Evolutionary conservation across 64 coral and sea anemone genomes (phyloP), one percentile per base, ranked within the genome.

Genomic region (Stylophora pistillata): DNA sequence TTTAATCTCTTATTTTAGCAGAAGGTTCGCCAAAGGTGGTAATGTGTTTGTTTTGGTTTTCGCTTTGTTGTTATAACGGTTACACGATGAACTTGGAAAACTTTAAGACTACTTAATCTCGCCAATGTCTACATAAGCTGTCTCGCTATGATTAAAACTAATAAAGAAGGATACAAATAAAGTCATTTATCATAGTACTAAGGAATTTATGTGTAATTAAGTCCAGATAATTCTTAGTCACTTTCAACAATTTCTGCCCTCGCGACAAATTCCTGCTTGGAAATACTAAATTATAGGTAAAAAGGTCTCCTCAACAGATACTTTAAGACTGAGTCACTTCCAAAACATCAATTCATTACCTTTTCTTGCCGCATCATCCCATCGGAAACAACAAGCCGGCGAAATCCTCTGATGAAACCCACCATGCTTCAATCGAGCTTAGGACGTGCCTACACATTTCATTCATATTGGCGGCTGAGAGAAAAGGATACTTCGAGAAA

Each of bases 61-160:
- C 80, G 58, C 20, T 65, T 70, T 68, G n/a, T 70, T 84, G 58
- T 78, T 21, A 62, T 84, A 84, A 47, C 80, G 80, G 64, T 69
- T 23, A 68, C 16, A 34, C 33, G 33, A 84, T 84, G 26, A 70
- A 69, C 21, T 5, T 70, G 23, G 14, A 70, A 34, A 68, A 25
- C 4, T 7, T 63, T 64, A 82, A 64, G 57, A 82, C 30, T 30
- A 34, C 41, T 31, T 84, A 37, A 68, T 84, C 80, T 83, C 13
- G 26, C 14, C 80, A 63, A 82, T 82, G 3, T 21, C 16, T 64
- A 15, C 47, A 25, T 20, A 41, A 47, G 62, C 61, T 84, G 10
- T 13, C 15, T 84, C 61, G n/a, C 33, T 69, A 84, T 21, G 62
- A 84, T 84, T 54, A 84, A 37, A 37, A 55, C 20, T 41, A 70